Conservation (phyloP, 2,888 invertebrate genomes). For the Drosophila mettleri region DNA sequence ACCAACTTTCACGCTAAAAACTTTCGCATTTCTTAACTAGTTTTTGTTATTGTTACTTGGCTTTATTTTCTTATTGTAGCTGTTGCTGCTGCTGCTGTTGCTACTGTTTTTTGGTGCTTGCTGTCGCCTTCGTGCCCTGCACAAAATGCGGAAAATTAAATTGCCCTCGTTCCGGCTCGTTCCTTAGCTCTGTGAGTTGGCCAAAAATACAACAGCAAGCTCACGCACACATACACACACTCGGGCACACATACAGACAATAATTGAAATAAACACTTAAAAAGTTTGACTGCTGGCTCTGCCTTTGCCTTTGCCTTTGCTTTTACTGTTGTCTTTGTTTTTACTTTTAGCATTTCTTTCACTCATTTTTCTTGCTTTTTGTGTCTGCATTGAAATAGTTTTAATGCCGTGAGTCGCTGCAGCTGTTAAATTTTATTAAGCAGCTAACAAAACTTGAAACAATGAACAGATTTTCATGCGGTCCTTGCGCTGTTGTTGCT, state of each 20-base stretch:
- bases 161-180: conserved; percentile 58
- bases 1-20: conserved; percentile 78
- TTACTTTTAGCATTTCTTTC: conserved; percentile 19
- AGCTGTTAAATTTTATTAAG: conserved; percentile 74
- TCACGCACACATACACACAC: conserved; percentile 27
- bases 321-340: conserved; percentile 24
- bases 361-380: conserved; percentile 23
- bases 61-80: conserved; percentile 41
- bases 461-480: conserved; percentile 54
- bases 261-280: conserved; percentile 82
- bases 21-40: conserved; percentile 82
- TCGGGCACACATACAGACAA: conserved; percentile 60
- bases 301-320: conserved; percentile 17
- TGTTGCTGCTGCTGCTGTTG: conserved; percentile 18
- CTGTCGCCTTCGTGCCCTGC: conserved; percentile 46
- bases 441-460: conserved; percentile 53
- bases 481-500: conserved; percentile 27
- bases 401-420: conserved; percentile 45
- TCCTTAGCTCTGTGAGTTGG: conserved; percentile 20
- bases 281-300: conserved; percentile 61
- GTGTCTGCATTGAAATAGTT: conserved; percentile 62
- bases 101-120: conserved; percentile 47
- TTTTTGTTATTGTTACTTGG: conserved; percentile 75
- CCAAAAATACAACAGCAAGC: conserved; percentile 38
- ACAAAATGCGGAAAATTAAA: conserved; percentile 80